A percentile compares a stretch with the other conserved stretches of the same genome.
Evolutionary conservation across 2,888 invertebrate species (phyloP).

Genomic region (Isoperla grammatica): DNA sequence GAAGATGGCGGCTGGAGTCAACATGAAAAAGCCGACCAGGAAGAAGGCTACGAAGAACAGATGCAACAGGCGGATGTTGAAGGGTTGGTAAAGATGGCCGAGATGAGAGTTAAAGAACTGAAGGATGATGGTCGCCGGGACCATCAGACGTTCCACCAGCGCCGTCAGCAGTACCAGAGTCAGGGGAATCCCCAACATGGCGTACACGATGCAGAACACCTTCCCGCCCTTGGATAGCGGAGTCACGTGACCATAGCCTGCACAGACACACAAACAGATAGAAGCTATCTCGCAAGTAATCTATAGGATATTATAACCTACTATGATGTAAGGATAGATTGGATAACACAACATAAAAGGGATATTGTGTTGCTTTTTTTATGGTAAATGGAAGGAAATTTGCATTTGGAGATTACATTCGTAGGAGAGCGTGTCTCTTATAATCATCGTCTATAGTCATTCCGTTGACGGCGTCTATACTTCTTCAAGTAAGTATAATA

Average conservation of each 20-base stretch:
- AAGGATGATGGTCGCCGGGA: conserved; percentile 66
- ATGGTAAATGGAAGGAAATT: no score
- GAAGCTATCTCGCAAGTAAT: background rate
- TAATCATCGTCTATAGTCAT: no score
- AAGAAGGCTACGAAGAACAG: conserved; percentile 54
- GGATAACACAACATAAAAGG: no score
- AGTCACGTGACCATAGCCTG: conserved; percentile 86
- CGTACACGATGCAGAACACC: conserved; percentile 82
- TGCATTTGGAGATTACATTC: no score
- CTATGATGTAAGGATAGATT: no score
- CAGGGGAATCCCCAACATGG: conserved; percentile 77
- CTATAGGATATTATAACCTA: no score
- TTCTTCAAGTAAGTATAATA: no score
- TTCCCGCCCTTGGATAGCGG: conserved; percentile 82
- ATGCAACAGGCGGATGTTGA: conserved; percentile 72
- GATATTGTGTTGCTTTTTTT: no score
- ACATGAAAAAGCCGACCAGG: conserved; percentile 57
- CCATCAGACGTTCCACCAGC: conserved; percentile 70
- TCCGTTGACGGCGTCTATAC: no score
- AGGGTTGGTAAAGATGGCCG: conserved; percentile 66
- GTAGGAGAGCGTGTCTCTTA: no score
- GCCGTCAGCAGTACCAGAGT: conserved; percentile 79
- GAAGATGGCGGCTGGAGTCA: conserved; percentile 71
- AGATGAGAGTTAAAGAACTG: conserved; percentile 62
- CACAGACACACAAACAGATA: conserved; percentile 32